Evolutionary conservation across 2,797 vertebrate genomes (phyloP), one percentile per base, ranked within the genome.

Genomic region (Ataeniobius toweri): DNA sequence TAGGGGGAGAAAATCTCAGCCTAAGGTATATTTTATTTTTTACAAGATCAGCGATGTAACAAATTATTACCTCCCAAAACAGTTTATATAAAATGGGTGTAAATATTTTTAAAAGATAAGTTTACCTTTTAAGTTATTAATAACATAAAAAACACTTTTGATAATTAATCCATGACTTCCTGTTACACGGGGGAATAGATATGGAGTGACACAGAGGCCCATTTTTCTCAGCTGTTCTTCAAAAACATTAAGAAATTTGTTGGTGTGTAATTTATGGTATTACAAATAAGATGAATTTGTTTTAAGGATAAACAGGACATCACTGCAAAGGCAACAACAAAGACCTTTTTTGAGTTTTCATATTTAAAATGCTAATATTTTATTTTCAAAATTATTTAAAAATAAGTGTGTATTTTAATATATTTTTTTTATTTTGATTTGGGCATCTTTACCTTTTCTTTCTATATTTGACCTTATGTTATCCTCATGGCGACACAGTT

Each of bases 401-500:
- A 41, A 44, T 5, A 31, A 31, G 31, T 31, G 31, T 31, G 31
- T 31, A 31, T 31, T 31, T 31, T 31, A 31, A 31, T 31, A 26
- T 58, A 20, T 58, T 20, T 50, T 36, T 70, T 36, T 48, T 13
- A 6, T 36, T 36, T 69, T 46, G 4, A 10, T 39, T 58, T 24
- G 13, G 26, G 1, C 1, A 58, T 13, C 26, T 75, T 74, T 36
- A 63, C 16, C 16, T 13, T 46, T 39, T 39, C 6, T 51, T 36
- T 61, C 72, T 14, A 36, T 71, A 63, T 68, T 72, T 61, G 24
- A 79, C 63, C 12, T 26, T 16, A 56, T 8, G 41, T 55, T 26
- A 55, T 41, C 5, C 1, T 6, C 1, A 8, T 12, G 58, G 50
- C 24, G 46, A 61, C n/a, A 22, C 53, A 18, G 53, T 41, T 14